Percentiles rank a stretch among this genome's conserved stretches.
phyloP scores from a whole-genome alignment of 2,113 vertebrate genomes.

The Ammospiza caudacuta region DNA sequence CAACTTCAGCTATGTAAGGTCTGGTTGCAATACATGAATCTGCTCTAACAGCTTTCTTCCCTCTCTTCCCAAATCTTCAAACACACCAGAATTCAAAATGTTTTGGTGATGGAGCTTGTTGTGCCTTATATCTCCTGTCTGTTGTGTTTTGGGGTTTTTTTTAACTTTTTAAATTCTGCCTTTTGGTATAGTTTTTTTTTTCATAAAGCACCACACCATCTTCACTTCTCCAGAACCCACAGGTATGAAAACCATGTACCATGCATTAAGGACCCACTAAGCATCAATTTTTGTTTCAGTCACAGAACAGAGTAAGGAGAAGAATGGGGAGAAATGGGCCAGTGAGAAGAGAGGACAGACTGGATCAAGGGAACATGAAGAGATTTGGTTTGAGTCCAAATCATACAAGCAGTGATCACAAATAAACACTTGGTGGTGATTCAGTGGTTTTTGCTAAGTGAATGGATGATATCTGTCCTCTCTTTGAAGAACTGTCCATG shows the following conservation, averaged over 20 bases:
- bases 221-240: background rate
- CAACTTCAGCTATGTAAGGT: background rate
- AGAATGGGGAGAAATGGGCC: fast-evolving
- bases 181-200: background rate
- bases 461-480: background rate
- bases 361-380: background rate
- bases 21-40: background rate
- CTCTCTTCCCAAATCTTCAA: background rate
- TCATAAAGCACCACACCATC: background rate
- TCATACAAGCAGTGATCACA: background rate
- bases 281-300: background rate
- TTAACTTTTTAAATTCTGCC: background rate
- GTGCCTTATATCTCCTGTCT: background rate
- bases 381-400: background rate
- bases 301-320: background rate
- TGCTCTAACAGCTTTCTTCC: background rate
- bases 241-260: background rate
- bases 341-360: background rate
- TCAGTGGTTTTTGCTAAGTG: background rate
- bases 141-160: background rate
- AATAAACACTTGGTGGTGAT: background rate
- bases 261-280: background rate
- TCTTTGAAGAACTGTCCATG: background rate
- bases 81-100: background rate
- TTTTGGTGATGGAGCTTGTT: background rate